Conservation (phyloP, 2,113 vertebrate species). For the Aramus guarauna region DNA sequence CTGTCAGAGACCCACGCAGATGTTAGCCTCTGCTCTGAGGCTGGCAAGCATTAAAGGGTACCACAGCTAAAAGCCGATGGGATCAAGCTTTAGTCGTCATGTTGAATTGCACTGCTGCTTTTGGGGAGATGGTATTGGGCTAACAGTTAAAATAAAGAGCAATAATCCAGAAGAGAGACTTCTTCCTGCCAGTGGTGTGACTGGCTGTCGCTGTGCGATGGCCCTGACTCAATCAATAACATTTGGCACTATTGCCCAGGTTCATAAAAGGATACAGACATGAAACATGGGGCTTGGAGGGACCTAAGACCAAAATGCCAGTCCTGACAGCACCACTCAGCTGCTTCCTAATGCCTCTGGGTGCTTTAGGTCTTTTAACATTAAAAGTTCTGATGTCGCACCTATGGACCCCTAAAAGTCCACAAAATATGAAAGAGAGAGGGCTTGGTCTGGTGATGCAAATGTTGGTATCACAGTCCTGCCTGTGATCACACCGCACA, state of each 20-base stretch:
- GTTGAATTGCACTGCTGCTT: neutral
- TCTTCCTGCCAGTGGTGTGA: neutral
- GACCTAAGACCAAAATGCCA: neutral
- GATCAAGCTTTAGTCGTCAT: neutral
- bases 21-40: neutral
- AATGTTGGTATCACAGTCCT: neutral
- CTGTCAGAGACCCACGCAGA: neutral
- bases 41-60: neutral
- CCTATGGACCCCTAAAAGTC: neutral
- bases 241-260: neutral
- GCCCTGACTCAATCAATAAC: neutral
- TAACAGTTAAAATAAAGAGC: neutral
- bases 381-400: neutral
- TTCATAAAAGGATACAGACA: neutral
- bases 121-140: neutral
- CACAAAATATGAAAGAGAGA: neutral
- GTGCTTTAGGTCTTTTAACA: neutral
- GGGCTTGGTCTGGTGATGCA: neutral
- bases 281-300: rapidly evolving
- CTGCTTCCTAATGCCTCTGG: neutral
- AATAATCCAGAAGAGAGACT: neutral
- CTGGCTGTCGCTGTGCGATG: neutral
- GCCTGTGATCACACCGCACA: rapidly evolving
- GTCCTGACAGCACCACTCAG: neutral
- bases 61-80: neutral